Evolutionary conservation across 2,797 vertebrate genomes (phyloP), one percentile per base, ranked within the genome.

Genomic region (Halcyon smyrnensis): DNA sequence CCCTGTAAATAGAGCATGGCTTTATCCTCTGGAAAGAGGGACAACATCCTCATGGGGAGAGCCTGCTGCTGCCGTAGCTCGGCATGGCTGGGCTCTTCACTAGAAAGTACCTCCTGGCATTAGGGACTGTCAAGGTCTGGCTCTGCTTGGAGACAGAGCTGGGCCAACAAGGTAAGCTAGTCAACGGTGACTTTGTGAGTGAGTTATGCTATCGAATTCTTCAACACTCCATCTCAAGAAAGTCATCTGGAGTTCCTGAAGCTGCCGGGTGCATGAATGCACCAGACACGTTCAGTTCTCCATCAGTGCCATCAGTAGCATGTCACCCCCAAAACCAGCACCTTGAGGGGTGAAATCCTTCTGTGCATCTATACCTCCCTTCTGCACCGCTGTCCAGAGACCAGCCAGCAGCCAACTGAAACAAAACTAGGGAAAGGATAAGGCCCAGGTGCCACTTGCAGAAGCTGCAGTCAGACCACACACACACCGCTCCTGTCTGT

Each of bases 381-480:
- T 46, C 76, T 90, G 45, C 60, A 92, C 54, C 62, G 15, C 13
- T 81, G 57, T 70, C 85, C 84, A 82, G 81, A 92, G 86, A 91
- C 32, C 83, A 89, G 78, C 37, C 23, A 79, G 69, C 51, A 94
- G 57, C 77, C 80, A 79, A 65, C 68, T 86, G 68, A 70, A 93
- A 90, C 48, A 71, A 86, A 89, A 68, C 8, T 15, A 23, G 30
- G n/a, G 77, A 34, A 85, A 78, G 46, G 76, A 39, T 53, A 70
- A 71, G 54, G 74, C 60, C 78, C 83, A 77, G 91, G 39, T 91
- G 80, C 78, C 79, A 20, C 53, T 78, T 90, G 88, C 77, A 91
- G 90, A 90, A 92, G 94, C 91, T 95, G 84, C 63, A 84, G 62
- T 67, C 91, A 93, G 79, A 92, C 87, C 87, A 96, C 89, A 91